A percentile compares a stretch with the other conserved stretches of the same genome.
Evolutionary conservation across 2,888 invertebrate species (phyloP).

Genomic region (Mallateleia sp.): DNA sequence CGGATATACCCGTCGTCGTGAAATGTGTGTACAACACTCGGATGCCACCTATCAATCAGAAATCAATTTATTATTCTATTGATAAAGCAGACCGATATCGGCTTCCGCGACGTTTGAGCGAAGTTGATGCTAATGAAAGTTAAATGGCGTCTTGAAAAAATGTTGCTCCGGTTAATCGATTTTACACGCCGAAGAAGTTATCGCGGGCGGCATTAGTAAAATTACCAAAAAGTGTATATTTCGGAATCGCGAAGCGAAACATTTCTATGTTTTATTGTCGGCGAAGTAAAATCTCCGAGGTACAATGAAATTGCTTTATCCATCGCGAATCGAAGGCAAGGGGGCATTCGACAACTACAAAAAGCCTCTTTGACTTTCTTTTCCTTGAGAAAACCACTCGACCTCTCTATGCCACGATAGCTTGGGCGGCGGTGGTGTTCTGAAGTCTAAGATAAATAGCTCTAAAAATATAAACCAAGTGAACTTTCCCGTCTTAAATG

Average conservation of each 20-base stretch:
- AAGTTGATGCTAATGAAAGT: too few species aligned
- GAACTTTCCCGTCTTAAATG: conserved; percentile 68
- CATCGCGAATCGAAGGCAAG: conserved; percentile 60
- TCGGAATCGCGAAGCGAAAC: conserved; percentile 35
- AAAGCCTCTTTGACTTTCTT: conserved; percentile 73
- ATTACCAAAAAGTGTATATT: conserved; percentile 12
- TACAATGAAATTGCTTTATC: conserved; percentile 67
- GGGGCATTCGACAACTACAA: conserved; percentile 67
- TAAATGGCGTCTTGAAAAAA: too few species aligned
- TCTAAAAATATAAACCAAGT: conserved; percentile 72
- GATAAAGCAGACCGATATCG: too few species aligned
- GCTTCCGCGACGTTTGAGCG: too few species aligned
- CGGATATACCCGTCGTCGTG: conserved; percentile 7
- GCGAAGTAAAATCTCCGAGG: conserved; percentile 49
- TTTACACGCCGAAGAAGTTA: too few species aligned
- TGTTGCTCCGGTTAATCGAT: too few species aligned
- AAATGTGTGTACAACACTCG: conserved; percentile 18
- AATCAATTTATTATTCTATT: conserved; percentile 19
- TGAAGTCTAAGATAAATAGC: conserved; percentile 75
- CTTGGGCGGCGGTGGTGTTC: conserved; percentile 60
- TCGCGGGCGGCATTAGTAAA: too few species aligned
- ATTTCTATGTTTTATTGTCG: conserved; percentile 50
- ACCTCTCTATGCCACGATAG: conserved; percentile 68
- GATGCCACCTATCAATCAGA: conserved; percentile 38
- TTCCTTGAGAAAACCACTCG: conserved; percentile 67